Conservation (phyloP, 2,888 invertebrate species). For the Timandra comae region DNA sequence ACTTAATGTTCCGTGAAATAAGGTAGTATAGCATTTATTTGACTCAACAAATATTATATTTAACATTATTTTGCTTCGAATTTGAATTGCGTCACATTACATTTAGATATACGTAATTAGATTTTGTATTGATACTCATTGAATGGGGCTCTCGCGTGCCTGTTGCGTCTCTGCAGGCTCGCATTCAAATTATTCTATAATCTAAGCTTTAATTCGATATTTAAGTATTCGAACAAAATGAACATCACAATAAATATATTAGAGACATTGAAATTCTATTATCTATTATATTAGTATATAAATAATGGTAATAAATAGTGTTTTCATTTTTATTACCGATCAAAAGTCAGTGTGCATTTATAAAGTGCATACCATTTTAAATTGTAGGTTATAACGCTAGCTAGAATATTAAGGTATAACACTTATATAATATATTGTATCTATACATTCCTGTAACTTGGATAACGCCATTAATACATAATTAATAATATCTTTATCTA, state of each 20-base stretch:
- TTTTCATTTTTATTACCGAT: constrained; percentile 24
- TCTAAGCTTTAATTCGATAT: constrained; percentile 51
- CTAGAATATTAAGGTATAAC: constrained; percentile 34
- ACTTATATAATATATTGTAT: constrained; percentile 29
- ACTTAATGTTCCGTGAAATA: constrained; percentile 56
- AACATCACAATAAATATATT: background rate
- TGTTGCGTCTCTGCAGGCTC: constrained; percentile 5
- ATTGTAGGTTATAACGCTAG: constrained; percentile 49
- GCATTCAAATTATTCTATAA: background rate
- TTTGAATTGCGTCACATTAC: constrained; percentile 33
- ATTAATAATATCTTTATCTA: background rate
- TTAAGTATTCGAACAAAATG: constrained; percentile 35
- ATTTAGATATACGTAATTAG: constrained; percentile 24
- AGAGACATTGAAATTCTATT: no score
- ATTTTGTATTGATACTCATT: constrained; percentile 21
- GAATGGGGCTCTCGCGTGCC: constrained; percentile 28
- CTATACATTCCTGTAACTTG: constrained; percentile 47
- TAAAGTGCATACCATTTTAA: constrained; percentile 51
- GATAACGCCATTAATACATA: background rate
- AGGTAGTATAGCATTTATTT: constrained; percentile 79
- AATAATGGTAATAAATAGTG: constrained; percentile 16
- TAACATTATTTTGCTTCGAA: constrained; percentile 40
- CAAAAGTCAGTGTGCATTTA: constrained; percentile 61
- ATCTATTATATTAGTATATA: constrained; percentile 1
- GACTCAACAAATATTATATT: constrained; percentile 53